phyloP scores from a whole-genome alignment of 2,113 vertebrate species.

The Nycticryphes semicollaris region DNA sequence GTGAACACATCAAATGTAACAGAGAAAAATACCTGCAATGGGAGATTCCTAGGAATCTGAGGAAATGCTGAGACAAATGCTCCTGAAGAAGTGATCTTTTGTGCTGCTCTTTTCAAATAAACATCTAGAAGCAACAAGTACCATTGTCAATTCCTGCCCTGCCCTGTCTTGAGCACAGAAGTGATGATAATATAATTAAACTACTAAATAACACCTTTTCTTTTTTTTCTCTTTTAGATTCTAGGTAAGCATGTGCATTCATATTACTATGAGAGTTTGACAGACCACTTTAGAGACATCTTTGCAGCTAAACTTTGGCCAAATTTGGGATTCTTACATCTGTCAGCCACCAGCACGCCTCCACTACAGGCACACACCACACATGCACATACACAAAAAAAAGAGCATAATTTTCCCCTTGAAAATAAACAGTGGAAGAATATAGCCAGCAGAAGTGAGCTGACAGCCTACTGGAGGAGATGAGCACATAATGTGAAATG shows the following conservation, averaged over 20 bases:
- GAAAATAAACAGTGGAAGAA: background rate
- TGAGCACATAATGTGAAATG: background rate
- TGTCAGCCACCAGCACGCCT: background rate
- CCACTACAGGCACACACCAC: background rate
- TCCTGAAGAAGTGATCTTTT: background rate
- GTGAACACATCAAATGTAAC: accelerated
- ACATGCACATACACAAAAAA: no score
- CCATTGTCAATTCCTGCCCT: background rate
- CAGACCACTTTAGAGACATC: background rate
- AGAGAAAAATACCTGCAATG: background rate
- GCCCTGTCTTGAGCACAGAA: background rate
- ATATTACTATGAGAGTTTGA: background rate
- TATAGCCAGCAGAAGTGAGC: background rate
- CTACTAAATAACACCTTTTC: background rate
- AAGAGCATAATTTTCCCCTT: background rate
- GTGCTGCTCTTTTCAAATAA: background rate
- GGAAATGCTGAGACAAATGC: background rate
- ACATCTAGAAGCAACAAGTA: background rate
- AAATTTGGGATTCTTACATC: background rate
- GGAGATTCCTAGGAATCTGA: background rate
- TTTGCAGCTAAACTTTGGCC: background rate
- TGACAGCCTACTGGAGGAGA: background rate
- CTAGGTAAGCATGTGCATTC: background rate
- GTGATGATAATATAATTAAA: background rate
- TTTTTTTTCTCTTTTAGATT: background rate